phyloP scores from a whole-genome alignment of 2,113 vertebrate species.

The Sceloporus tristichus region DNA sequence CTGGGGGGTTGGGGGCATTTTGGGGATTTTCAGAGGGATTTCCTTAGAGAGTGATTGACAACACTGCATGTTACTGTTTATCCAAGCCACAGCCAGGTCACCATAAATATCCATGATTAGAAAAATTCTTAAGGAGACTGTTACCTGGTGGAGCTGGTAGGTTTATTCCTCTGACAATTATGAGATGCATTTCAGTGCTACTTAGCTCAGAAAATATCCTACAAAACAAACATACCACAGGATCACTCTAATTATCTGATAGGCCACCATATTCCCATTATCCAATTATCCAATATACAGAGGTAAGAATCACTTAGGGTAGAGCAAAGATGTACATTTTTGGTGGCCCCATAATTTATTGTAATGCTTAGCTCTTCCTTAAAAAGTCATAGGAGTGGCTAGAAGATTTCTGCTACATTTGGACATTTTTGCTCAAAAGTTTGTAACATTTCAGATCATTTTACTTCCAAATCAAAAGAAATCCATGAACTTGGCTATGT shows the following conservation, averaged over 20 bases:
- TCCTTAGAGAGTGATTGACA: too few relatives aligned
- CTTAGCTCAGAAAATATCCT: slow-evolving; percentile 97
- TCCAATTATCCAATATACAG: not conserved
- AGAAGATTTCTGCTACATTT: slow-evolving; percentile 1
- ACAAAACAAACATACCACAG: slow-evolving; percentile 22
- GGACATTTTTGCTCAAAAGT: not conserved
- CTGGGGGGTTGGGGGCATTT: too few relatives aligned
- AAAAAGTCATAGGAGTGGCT: not conserved
- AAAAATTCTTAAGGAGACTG: not conserved
- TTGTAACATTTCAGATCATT: not conserved
- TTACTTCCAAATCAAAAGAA: not conserved
- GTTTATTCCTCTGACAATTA: slow-evolving; percentile 93
- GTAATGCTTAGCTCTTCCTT: not conserved
- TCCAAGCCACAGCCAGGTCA: not conserved
- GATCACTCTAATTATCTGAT: not conserved
- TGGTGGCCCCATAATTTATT: not conserved
- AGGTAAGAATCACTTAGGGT: not conserved
- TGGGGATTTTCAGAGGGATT: too few relatives aligned
- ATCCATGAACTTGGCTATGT: not conserved
- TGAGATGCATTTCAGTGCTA: slow-evolving; percentile 95
- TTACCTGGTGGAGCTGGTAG: slow-evolving; percentile 92
- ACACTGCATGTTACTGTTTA: too few relatives aligned
- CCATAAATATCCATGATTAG: not conserved
- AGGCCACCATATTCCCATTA: not conserved
- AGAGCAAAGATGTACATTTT: not conserved